A percentile compares a stretch with the other conserved stretches of the same genome.
Evolutionary conservation across 1,140 invertebrate species (phyloP).

Genomic region (Asbolus verrucosus): DNA sequence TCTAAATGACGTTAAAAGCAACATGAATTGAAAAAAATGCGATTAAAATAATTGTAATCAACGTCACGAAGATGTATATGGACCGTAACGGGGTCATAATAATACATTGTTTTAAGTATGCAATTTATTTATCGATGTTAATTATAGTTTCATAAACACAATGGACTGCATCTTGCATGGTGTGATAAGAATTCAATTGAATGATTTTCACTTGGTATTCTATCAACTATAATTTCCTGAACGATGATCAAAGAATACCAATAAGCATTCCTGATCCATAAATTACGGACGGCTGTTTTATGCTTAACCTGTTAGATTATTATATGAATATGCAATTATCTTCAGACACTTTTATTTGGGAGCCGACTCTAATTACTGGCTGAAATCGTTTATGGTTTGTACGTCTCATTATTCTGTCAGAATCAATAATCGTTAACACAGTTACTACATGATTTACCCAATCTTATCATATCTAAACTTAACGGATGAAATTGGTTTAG

Average conservation of each 20-base stretch:
- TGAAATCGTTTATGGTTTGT: no score
- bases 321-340: conserved; percentile 28
- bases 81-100: no score
- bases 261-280: conserved; percentile 16
- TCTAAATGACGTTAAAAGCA: no score
- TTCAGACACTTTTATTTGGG: background rate
- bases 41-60: no score
- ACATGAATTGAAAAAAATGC: no score
- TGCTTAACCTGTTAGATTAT: conserved; percentile 25
- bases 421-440: conserved; percentile 13
- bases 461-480: no score
- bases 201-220: conserved; percentile 19
- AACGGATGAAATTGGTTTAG: conserved; percentile 13
- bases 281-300: conserved; percentile 9
- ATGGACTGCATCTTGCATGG: background rate
- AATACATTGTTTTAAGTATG: no score
- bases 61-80: no score
- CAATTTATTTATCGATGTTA: no score
- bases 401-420: conserved; percentile 9
- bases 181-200: conserved; percentile 19
- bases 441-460: conserved; percentile 2
- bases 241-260: conserved; percentile 14
- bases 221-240: conserved; percentile 6
- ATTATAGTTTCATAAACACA: no score
- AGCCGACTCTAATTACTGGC: conserved; percentile 27